A percentile compares a stretch with the other conserved stretches of the same genome.
These are phyloP conservation scores for Parochlus steinenii DNA, from an alignment of 2,888 invertebrate genomes.

Conservation along the genomic window DNA sequence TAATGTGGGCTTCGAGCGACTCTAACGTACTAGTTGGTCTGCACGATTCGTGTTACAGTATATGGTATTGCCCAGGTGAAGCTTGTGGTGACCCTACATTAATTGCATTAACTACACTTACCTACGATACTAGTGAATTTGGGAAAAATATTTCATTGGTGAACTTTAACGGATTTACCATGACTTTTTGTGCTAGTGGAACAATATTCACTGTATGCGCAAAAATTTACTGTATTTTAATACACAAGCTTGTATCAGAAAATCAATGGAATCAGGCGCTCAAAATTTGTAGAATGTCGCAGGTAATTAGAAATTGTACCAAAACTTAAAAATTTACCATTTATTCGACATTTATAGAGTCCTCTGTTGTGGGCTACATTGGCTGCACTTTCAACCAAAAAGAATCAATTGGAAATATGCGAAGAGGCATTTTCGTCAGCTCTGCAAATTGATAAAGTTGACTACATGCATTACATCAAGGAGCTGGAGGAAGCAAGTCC, in stretches of 20 bases:
- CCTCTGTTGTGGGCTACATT: slow-evolving; percentile 83
- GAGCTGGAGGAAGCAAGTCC: slow-evolving; percentile 25
- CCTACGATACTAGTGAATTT: slow-evolving; percentile 50
- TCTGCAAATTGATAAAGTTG: slow-evolving; percentile 72
- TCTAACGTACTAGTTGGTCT: slow-evolving; percentile 64
- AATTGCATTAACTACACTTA: slow-evolving; percentile 40
- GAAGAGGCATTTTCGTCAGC: slow-evolving; percentile 91
- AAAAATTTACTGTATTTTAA: slow-evolving; percentile 29
- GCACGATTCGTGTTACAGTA: slow-evolving; percentile 57
- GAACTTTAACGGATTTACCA: slow-evolving; percentile 68
- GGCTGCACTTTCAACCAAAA: slow-evolving; percentile 78
- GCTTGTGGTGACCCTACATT: slow-evolving; percentile 55
- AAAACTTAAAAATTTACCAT: no score
- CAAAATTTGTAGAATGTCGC: slow-evolving; percentile 44
- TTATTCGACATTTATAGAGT: slow-evolving; percentile 24
- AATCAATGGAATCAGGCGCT: slow-evolving; percentile 75
- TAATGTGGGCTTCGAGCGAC: slow-evolving; percentile 52
- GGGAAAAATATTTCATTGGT: slow-evolving; percentile 71
- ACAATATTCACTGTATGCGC: slow-evolving; percentile 43
- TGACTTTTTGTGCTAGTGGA: slow-evolving; percentile 76
- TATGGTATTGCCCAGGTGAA: slow-evolving; percentile 68
- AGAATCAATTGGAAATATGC: slow-evolving; percentile 72
- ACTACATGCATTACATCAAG: slow-evolving; percentile 67
- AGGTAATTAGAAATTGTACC: no score
- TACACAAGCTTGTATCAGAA: slow-evolving; percentile 52